Evolutionary conservation across 2,797 vertebrate genomes (phyloP).

Genomic region (Adelosebastes latens): DNA sequence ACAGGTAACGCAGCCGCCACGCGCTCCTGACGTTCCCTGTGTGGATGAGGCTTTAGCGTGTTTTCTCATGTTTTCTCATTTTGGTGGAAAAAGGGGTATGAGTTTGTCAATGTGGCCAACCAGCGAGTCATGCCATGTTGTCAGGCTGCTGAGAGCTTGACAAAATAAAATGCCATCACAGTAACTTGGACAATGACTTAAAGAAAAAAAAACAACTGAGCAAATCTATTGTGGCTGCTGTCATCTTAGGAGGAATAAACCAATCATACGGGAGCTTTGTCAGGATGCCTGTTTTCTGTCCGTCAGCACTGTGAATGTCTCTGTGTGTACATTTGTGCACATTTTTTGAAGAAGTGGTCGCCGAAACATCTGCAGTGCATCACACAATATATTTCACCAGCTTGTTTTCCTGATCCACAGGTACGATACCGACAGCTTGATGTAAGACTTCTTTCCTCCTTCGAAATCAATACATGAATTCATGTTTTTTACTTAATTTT

Average conservation of each 20-base stretch:
- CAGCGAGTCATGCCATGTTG: not conserved
- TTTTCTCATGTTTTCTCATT: no score
- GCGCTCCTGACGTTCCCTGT: fast-evolving
- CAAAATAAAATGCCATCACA: not conserved
- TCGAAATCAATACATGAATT: not conserved
- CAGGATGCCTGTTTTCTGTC: slow-evolving; percentile 7
- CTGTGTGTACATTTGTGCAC: not conserved
- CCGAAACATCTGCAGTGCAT: not conserved
- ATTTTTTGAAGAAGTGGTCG: not conserved
- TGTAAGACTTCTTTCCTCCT: not conserved
- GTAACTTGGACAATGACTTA: slow-evolving; percentile 1
- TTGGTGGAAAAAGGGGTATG: no score
- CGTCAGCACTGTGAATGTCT: not conserved
- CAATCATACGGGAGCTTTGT: slow-evolving; percentile 27
- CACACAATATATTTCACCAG: not conserved
- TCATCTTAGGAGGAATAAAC: slow-evolving; percentile 27
- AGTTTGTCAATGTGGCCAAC: not conserved
- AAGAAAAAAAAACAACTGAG: not conserved
- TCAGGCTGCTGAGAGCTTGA: not conserved
- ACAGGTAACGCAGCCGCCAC: fast-evolving
- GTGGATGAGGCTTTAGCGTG: no score
- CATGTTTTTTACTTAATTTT: not conserved
- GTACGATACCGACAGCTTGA: not conserved
- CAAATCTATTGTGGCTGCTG: slow-evolving; percentile 28
- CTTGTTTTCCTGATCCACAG: not conserved